Base-by-base conservation (phyloP, 1,140 invertebrate genomes). In the Philopotamus ludificatus region DNA sequence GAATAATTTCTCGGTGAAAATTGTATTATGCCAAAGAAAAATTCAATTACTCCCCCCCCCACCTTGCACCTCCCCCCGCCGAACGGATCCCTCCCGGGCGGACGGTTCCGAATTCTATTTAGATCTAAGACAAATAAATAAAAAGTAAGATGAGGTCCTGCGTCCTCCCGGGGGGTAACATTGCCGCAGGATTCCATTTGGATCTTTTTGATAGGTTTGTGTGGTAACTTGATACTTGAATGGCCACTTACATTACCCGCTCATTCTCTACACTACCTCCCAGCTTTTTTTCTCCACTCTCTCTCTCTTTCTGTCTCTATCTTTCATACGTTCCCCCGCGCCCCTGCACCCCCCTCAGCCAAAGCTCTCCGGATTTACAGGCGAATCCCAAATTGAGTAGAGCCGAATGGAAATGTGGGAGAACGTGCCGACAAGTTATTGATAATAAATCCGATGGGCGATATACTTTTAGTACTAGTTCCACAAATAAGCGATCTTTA, bases 171-270 rank as follows among this genome's bases (percentile, higher is more conserved):
- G 15, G 47, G 42, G 25, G 63, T 60, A 61, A 66, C 65, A 62
- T 28, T 54, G 50, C 58, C 65, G 45, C 58, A 47, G 65, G 65
- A 66, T 66, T 66, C 65, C 65, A 66, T 66, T 66, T 66, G 65
- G 65, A 61, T 66, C 63, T 66, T 63, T 66, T 66, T 66, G 65
- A 66, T 66, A 54, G 65, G 65, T 63, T 66, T 54, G 49, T 55
- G 58, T 55, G 65, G 65, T 57, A 62, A 66, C 57, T 62, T 42
- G 65, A 62, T 66, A 66, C 59, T 54, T 26, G 54, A 59, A 65
- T 59, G 63, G 63, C 44, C 55, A 59, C 63, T 65, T 65, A 62
- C 47, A 28, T 49, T 62, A 57, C 20, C 53, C 22, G 20, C 39
- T 15, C 51, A 50, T 44, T 41, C 22, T 26, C 44, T 10, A 25